phyloP scores from a whole-genome alignment of 2,888 invertebrate genomes.

The Ormyrus labotus region DNA sequence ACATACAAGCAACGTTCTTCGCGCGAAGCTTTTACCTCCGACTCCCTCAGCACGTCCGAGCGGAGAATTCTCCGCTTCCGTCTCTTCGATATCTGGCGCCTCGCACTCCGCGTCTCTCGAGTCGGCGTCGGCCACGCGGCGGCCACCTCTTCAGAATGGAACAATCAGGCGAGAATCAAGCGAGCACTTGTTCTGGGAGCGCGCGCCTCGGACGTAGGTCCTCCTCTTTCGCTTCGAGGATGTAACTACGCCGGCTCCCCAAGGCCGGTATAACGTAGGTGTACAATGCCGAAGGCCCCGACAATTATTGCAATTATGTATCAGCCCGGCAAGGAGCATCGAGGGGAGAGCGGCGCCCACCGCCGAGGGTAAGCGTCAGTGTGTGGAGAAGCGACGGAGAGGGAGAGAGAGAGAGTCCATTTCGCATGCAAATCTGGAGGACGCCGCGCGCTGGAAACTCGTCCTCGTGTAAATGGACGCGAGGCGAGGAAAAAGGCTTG shows the following conservation, averaged over 20 bases:
- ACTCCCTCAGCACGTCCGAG: not conserved
- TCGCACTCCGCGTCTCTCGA: conserved; percentile 29
- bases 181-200: conserved; percentile 72
- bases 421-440: conserved; percentile 68
- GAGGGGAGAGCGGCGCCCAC: not conserved
- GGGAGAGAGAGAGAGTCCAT: conserved; percentile 59
- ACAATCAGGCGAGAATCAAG: conserved; percentile 75
- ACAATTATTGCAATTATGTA: conserved; percentile 74
- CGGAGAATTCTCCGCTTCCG: not conserved
- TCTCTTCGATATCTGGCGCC: conserved; percentile 18
- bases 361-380: too few species aligned
- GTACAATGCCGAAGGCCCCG: conserved; percentile 67
- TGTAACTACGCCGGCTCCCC: conserved; percentile 54
- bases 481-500: conserved; percentile 39
- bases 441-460: conserved; percentile 16
- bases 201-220: conserved; percentile 55
- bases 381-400: conserved; percentile 18
- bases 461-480: conserved; percentile 27
- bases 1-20: conserved; percentile 11
- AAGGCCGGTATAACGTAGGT: conserved; percentile 42
- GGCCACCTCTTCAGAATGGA: conserved; percentile 71
- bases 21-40: not conserved
- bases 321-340: conserved; percentile 58
- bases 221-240: conserved; percentile 59
- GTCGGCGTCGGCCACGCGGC: conserved; percentile 13